phyloP scores from a whole-genome alignment of 2,113 vertebrate species.

The Phaethon lepturus region DNA sequence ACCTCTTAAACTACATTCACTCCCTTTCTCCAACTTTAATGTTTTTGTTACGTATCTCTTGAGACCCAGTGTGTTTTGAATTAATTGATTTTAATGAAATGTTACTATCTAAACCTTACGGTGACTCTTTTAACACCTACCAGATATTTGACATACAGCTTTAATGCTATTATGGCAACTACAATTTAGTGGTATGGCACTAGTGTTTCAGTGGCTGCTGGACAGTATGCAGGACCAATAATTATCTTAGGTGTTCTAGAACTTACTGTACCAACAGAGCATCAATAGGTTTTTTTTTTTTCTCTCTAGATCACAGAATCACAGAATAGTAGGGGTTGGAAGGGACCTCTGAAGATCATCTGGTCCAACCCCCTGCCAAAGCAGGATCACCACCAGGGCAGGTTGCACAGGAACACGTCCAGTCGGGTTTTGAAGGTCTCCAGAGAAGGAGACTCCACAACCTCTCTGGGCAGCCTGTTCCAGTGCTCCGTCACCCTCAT shows the following conservation, averaged over 20 bases:
- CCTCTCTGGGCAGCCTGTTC: too few relatives aligned
- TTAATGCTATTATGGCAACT: not conserved
- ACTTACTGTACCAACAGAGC: not conserved
- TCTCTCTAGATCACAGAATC: too few relatives aligned
- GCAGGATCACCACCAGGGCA: too few relatives aligned
- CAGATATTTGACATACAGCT: not conserved
- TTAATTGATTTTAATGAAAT: not conserved
- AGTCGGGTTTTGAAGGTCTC: too few relatives aligned
- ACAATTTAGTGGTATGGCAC: not conserved
- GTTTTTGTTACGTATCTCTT: not conserved
- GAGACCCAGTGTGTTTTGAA: not conserved
- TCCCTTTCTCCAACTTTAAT: not conserved
- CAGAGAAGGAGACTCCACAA: too few relatives aligned
- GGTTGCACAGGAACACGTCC: too few relatives aligned
- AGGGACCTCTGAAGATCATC: too few relatives aligned
- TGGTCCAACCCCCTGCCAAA: too few relatives aligned
- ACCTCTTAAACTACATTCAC: not conserved
- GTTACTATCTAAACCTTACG: not conserved
- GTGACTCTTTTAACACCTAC: not conserved
- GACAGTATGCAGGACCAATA: fast-evolving
- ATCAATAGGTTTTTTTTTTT: not conserved
- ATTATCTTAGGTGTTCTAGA: not conserved
- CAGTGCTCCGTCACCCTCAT: too few relatives aligned
- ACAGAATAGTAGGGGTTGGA: too few relatives aligned
- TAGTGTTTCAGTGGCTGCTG: not conserved